Evolutionary conservation across 2,888 invertebrate species (phyloP), one percentile per base, ranked within the genome.

Genomic region (Isotomurus palustris): DNA sequence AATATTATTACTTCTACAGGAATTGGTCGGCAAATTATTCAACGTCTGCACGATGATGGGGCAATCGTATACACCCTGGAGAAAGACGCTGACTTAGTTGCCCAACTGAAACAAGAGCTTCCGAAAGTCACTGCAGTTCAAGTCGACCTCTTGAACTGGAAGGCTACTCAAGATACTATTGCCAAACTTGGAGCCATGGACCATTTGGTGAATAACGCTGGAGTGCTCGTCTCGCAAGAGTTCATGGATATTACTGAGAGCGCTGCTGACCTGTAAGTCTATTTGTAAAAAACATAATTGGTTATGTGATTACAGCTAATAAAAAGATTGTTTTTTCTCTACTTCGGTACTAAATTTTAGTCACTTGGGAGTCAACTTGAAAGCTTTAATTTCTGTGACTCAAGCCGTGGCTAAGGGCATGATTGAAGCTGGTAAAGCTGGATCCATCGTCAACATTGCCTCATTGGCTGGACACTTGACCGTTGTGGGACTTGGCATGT

Each of bases 361-460:
- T 58, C 62, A 73, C 2, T 74, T 77, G 58, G 79, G 83, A 74
- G 78, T 91, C 0, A 95, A 95, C 76, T 84, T 91, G 2, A 92
- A 92, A 76, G 84, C 88, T 2, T 79, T 87, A 0, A 81, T 94
- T 51, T 89, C 91, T 75, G 82, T 94, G 2, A 87, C 89, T 38
- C 92, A 94, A 81, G 78, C 87, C 22, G 82, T 92, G 49, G 62
- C 58, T 5, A 50, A 57, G 40, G 57, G 55, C 19, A 55, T 62
- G 64, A 64, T 64, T 32, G 60, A 56, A 3, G 29, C 19, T 28
- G 55, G 57, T 14, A 51, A 19, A 19, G 53, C 45, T 10, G 64
- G 64, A 8, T 47, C 44, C 28, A 64, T 64, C 45, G 64, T 64
- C 22, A 64, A 64, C 22, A 43, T 64, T 22, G 59, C 64, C 1